Evolutionary conservation across 2,113 vertebrate genomes (phyloP).

Genomic region (Climacteris rufus): DNA sequence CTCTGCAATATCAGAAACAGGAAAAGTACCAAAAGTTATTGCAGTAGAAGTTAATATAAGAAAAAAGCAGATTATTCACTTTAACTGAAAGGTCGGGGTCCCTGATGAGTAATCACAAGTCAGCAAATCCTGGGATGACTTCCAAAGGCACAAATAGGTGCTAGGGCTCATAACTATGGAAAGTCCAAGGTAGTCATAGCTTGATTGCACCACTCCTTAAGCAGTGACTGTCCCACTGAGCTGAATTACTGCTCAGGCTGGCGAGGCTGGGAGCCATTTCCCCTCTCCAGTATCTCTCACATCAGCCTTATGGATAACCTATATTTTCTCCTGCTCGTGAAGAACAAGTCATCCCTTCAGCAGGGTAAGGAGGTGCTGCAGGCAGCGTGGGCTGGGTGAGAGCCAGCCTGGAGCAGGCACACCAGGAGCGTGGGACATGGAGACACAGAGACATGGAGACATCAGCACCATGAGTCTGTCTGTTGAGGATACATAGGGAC

Average conservation of each 20-base stretch:
- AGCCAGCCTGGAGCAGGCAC: not conserved
- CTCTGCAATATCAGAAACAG: not conserved
- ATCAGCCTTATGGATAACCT: not conserved
- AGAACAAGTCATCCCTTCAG: not conserved
- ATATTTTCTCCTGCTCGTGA: not conserved
- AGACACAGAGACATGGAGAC: not conserved
- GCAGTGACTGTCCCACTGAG: not conserved
- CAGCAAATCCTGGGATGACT: conserved; percentile 4
- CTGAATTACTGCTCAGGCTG: not conserved
- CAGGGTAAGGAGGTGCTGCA: not conserved
- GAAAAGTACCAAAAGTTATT: not conserved
- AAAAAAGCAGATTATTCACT: not conserved
- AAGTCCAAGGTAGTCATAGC: not conserved
- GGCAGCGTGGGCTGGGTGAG: not conserved
- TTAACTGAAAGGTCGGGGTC: not conserved
- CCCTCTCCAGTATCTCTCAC: not conserved
- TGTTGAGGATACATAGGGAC: not conserved
- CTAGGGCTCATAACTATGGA: not conserved
- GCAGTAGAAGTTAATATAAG: not conserved
- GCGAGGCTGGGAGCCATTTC: not conserved
- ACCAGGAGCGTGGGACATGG: fast-evolving
- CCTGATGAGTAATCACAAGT: conserved; percentile 17
- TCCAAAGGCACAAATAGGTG: conserved; percentile 27
- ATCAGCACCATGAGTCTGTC: fast-evolving
- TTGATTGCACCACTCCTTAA: not conserved